Conservation (phyloP, 2,888 invertebrate species). For the Hydroisotoma schaefferi region DNA sequence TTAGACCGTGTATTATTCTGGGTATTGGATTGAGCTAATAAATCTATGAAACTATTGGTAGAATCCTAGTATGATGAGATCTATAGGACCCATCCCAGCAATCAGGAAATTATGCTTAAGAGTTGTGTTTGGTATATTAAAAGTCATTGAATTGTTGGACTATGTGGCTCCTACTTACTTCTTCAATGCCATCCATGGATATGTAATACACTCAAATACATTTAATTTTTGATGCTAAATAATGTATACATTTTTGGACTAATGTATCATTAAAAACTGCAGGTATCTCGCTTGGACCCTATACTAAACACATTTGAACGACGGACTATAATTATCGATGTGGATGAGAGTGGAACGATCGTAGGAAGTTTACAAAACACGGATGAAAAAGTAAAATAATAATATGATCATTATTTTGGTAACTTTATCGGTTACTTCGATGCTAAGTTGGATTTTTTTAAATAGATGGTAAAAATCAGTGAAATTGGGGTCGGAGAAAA, state of each 20-base stretch:
- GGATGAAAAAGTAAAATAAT: conserved; percentile 56
- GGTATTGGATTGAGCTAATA: not conserved
- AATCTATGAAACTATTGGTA: not conserved
- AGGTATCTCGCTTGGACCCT: conserved; percentile 32
- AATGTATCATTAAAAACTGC: not conserved
- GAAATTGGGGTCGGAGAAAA: conserved; percentile 31
- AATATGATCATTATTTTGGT: not conserved
- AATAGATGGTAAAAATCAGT: conserved; percentile 32
- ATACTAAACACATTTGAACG: conserved; percentile 37
- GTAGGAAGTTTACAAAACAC: conserved; percentile 64
- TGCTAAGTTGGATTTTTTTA: not conserved
- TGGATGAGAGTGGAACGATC: conserved; percentile 70
- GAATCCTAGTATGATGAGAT: conserved; percentile 3
- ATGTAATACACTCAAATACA: conserved; percentile 52
- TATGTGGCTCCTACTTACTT: conserved; percentile 64
- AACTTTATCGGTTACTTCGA: not conserved
- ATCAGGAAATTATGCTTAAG: conserved; percentile 15
- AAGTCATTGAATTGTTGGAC: conserved; percentile 59
- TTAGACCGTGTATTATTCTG: not conserved
- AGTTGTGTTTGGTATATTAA: not conserved
- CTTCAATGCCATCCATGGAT: conserved; percentile 61
- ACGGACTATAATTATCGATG: conserved; percentile 62
- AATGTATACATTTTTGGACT: not conserved
- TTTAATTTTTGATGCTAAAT: not conserved
- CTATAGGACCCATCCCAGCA: conserved; percentile 1